Conservation (phyloP, 2,113 vertebrate genomes). For the Nanger granti region DNA sequence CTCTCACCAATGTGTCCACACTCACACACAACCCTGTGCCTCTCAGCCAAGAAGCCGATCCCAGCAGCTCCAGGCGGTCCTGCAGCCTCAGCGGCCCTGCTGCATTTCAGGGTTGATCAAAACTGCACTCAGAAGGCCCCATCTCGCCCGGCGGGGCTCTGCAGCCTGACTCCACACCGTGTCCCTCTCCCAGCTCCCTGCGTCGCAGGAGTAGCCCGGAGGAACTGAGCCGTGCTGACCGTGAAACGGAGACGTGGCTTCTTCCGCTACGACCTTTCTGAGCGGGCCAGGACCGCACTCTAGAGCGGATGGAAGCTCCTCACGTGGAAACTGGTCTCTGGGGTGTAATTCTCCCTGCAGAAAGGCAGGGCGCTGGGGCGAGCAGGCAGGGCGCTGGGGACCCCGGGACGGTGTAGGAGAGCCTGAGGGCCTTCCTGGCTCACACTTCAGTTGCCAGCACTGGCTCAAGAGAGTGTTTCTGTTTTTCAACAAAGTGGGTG, state of each 20-base stretch:
- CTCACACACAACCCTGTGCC: accelerated
- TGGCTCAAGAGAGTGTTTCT: neutral
- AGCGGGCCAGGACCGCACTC: accelerated
- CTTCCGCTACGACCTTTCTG: accelerated
- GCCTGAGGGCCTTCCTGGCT: neutral
- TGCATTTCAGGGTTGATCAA: accelerated
- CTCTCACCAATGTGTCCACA: too few species aligned
- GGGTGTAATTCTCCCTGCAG: neutral
- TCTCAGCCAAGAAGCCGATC: accelerated
- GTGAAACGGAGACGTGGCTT: accelerated
- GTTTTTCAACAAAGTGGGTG: neutral
- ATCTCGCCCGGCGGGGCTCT: neutral
- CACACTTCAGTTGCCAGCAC: accelerated
- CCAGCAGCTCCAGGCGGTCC: neutral
- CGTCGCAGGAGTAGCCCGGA: accelerated
- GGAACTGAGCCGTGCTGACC: accelerated
- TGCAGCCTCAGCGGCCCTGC: accelerated
- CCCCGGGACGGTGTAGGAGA: accelerated
- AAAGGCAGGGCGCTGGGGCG: neutral
- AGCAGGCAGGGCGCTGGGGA: neutral
- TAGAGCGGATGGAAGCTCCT: accelerated
- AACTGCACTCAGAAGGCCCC: accelerated
- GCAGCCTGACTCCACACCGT: accelerated
- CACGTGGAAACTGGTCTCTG: accelerated
- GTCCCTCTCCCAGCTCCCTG: accelerated